Evolutionary conservation across 35 echinoderm and acorn worm species (phyloP), one percentile per base, ranked within the genome.

Genomic region (Hemicentrotus pulcherrimus): DNA sequence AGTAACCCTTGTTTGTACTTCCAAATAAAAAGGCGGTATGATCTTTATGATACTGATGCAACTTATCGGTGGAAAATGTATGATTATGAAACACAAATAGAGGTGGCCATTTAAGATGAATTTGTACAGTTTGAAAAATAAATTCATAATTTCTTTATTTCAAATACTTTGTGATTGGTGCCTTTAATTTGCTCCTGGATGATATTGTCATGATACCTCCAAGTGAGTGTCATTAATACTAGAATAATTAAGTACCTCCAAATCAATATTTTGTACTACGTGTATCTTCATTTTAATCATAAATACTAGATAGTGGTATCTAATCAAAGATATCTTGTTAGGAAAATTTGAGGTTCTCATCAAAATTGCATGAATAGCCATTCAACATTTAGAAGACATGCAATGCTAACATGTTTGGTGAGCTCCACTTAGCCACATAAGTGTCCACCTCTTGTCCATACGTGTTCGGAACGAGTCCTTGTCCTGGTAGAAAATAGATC

Each of bases 81-180:
- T 78, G 65, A 78, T 55, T 9, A 14, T 55, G 50, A 55, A 12
- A 55, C 10, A 55, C 50, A 55, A 15, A 55, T 12, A 55, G 28
- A 78, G 24, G 24, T 78, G 65, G 65, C 65, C 65, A 78, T 78
- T 7, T 28, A 78, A 78, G 28, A 78, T n/a, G 65, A 78, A 78
- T 78, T 78, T 78, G 65, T 78, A 78, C 65, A 78, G 65, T 78
- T 78, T 78, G 65, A 78, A 78, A 55, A 78, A 28, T 78, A 78
- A 78, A 78, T 78, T n/a, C 28, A 78, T 28, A 78, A 78, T 78
- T 78, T n/a, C 65, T 78, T 78, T 78, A 78, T 78, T 78, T 78
- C 65, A 78, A 78, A 78, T 78, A 18, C 65, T 78, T n/a, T 78
- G 65, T 78, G 19, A 78, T 28, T 78, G 19, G 65, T 28, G 65